Evolutionary conservation across 2,888 invertebrate genomes (phyloP).

Genomic region (Muscina levida): DNA sequence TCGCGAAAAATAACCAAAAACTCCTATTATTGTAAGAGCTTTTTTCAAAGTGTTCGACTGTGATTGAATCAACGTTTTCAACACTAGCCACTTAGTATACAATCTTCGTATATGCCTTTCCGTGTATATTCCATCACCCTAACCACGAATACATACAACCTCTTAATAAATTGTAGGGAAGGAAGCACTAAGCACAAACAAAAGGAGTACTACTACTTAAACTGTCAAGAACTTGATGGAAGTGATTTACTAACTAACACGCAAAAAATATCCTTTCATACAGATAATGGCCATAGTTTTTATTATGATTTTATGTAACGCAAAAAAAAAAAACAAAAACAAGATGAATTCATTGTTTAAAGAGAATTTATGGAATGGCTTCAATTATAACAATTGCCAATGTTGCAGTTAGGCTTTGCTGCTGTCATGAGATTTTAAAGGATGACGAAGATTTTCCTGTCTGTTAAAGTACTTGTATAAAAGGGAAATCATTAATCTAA

Average conservation of each 20-base stretch:
- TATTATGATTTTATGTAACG: neutral
- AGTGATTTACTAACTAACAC: slow-evolving; percentile 24
- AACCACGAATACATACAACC: too few species aligned
- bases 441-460: slow-evolving; percentile 23
- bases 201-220: slow-evolving; percentile 38
- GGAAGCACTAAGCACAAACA: too few species aligned
- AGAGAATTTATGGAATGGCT: slow-evolving; percentile 47
- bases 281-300: slow-evolving; percentile 35
- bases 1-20: too few species aligned
- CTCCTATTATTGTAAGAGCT: too few species aligned
- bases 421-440: slow-evolving; percentile 3
- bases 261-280: slow-evolving; percentile 4
- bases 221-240: slow-evolving; percentile 56
- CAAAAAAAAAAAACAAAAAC: neutral
- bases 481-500: slow-evolving; percentile 2
- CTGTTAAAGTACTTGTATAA: neutral
- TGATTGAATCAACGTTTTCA: too few species aligned
- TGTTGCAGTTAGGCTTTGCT: neutral
- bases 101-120: too few species aligned
- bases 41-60: too few species aligned
- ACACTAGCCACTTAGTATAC: too few species aligned
- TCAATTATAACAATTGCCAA: slow-evolving; percentile 20
- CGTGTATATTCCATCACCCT: too few species aligned
- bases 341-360: slow-evolving; percentile 36
- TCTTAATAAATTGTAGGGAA: too few species aligned